These are phyloP conservation scores for Drosophila paramelanica DNA, from an alignment of 2,888 invertebrate species.

Conservation along the genomic window DNA sequence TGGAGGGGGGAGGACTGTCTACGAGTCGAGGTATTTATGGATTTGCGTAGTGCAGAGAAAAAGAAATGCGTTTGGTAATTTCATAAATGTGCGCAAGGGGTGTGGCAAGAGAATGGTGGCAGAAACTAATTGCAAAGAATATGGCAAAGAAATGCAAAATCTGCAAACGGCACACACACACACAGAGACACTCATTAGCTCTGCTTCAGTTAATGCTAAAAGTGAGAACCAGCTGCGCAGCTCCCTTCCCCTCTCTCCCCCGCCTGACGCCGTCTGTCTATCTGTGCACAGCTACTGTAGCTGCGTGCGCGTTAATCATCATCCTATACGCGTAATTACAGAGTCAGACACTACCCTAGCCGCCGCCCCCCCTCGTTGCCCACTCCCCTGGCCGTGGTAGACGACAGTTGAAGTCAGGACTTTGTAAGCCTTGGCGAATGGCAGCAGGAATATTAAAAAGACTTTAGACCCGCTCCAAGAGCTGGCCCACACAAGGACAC, in stretches of 20 bases:
- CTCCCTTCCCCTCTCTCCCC: not conserved
- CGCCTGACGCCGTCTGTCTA: constrained; percentile 4
- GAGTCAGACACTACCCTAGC: constrained; percentile 52
- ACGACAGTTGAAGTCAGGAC: constrained; percentile 35
- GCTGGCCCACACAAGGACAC: constrained; percentile 26
- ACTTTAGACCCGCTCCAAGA: constrained; percentile 44
- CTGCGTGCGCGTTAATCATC: constrained; percentile 81
- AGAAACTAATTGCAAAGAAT: constrained; percentile 79
- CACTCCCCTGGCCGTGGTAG: constrained; percentile 15
- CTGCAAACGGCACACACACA: constrained; percentile 60
- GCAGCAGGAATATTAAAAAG: constrained; percentile 77
- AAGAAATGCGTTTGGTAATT: constrained; percentile 75
- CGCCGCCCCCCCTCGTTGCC: not conserved
- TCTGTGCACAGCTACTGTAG: constrained; percentile 40
- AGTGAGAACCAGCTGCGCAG: constrained; percentile 53
- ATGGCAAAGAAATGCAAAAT: constrained; percentile 72
- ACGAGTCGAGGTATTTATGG: constrained; percentile 50
- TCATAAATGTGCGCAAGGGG: constrained; percentile 61
- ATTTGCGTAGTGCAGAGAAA: constrained; percentile 38
- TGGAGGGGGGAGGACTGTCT: constrained; percentile 6
- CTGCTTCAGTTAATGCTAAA: constrained; percentile 79
- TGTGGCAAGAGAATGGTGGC: constrained; percentile 12
- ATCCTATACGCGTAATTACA: constrained; percentile 82
- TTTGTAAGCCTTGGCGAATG: constrained; percentile 31
- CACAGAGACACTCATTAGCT: constrained; percentile 72